Percentiles rank a stretch among this genome's conserved stretches.
Conservation (phyloP, 2,797 vertebrate species). For the Otolemur crassicaudatus region DNA sequence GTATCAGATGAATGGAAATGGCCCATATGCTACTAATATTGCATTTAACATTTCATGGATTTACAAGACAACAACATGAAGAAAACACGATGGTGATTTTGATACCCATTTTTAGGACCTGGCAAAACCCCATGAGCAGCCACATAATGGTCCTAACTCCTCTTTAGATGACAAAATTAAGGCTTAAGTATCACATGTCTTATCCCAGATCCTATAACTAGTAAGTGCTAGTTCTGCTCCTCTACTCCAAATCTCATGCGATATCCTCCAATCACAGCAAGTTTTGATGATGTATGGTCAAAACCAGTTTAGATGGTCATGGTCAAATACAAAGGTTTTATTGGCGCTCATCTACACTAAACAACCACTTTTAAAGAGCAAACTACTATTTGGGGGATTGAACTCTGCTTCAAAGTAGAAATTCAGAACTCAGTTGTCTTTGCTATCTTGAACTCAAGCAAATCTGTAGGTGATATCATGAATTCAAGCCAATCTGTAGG, state of each 20-base stretch:
- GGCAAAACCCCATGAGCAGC: neutral
- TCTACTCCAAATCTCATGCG: neutral
- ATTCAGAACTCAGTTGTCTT: neutral
- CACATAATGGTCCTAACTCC: neutral
- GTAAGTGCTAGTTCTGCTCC: neutral
- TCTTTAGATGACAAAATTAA: neutral
- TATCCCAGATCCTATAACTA: neutral
- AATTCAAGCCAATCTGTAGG: neutral
- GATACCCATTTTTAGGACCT: neutral
- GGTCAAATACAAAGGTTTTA: neutral
- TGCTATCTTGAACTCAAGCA: neutral
- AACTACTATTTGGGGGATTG: neutral
- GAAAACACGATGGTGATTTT: neutral
- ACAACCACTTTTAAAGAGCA: slow-evolving; percentile 35
- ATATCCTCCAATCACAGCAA: neutral
- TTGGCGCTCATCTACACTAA: neutral
- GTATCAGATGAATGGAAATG: neutral
- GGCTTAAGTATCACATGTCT: neutral
- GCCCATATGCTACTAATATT: neutral
- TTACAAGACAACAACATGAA: slow-evolving; percentile 5
- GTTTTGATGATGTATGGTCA: neutral
- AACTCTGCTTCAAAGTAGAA: neutral
- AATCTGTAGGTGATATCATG: neutral
- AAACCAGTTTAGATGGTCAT: neutral
- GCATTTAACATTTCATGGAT: neutral